phyloP scores from a whole-genome alignment of 1,140 invertebrate species.

The Drosophila persimilis region DNA sequence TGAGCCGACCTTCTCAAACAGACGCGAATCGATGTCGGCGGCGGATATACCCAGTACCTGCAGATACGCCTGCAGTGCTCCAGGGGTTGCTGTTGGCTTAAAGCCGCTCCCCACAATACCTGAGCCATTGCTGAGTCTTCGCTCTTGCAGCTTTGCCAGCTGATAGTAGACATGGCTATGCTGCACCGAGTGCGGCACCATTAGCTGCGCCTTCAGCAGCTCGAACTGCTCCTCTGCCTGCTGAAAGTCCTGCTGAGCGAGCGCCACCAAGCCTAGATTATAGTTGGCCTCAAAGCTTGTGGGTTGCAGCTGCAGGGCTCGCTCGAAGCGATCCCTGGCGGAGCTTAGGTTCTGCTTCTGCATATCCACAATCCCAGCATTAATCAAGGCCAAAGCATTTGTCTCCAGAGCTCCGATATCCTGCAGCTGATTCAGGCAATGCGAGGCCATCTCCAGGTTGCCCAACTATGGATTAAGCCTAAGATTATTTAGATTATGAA shows the following conservation, averaged over 20 bases:
- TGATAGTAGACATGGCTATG: constrained; percentile 94
- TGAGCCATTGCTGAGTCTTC: constrained; percentile 79
- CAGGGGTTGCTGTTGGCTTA: constrained; percentile 87
- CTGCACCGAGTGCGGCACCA: constrained; percentile 78
- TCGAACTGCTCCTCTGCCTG: constrained; percentile 87
- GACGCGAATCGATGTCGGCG: constrained; percentile 92
- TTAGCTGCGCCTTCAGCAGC: constrained; percentile 85
- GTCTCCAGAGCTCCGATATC: constrained; percentile 88
- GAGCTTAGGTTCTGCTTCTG: constrained; percentile 89
- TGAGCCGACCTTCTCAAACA: constrained; percentile 92
- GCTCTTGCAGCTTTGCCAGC: constrained; percentile 91
- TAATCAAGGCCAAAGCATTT: constrained; percentile 93
- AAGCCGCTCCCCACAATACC: constrained; percentile 14
- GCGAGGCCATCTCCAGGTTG: constrained; percentile 92
- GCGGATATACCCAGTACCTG: constrained; percentile 88
- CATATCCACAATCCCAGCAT: constrained; percentile 93
- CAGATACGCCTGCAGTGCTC: constrained; percentile 92
- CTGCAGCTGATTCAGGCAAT: constrained; percentile 90
- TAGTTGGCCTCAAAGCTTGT: constrained; percentile 96
- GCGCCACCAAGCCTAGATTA: constrained; percentile 91
- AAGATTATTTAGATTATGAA: not conserved
- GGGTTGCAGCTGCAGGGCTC: constrained; percentile 92
- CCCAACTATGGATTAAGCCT: constrained; percentile 86
- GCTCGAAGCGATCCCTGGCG: constrained; percentile 90
- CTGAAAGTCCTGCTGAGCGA: constrained; percentile 88